phyloP scores from a whole-genome alignment of 2,113 vertebrate species.

The Scalopus aquaticus region DNA sequence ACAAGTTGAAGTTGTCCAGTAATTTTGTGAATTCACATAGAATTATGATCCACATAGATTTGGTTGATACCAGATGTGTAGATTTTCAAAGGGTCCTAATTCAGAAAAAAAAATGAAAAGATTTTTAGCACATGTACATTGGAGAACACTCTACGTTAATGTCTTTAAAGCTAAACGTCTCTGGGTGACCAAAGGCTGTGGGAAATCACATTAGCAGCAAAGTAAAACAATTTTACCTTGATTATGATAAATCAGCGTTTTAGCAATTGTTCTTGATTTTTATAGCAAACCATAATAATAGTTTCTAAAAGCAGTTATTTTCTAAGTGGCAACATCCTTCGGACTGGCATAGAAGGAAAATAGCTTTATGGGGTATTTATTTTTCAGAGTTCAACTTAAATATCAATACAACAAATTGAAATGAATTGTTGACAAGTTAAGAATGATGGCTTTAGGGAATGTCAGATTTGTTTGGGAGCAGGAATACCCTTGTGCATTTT shows the following conservation, averaged over 20 bases:
- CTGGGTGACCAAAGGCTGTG: slow-evolving; percentile 41
- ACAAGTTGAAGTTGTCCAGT: slow-evolving; percentile 53
- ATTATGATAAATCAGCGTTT: slow-evolving; percentile 52
- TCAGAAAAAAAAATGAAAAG: slow-evolving; percentile 5
- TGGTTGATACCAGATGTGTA: slow-evolving; percentile 45
- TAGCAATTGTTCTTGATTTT: slow-evolving; percentile 60
- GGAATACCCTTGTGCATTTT: slow-evolving; percentile 61
- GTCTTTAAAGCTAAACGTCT: slow-evolving; percentile 37
- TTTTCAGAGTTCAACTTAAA: slow-evolving; percentile 72
- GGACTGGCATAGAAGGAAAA: background rate
- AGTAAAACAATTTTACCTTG: background rate
- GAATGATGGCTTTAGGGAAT: slow-evolving; percentile 47
- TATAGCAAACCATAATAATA: slow-evolving; percentile 38
- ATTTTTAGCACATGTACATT: slow-evolving; percentile 51
- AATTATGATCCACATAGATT: slow-evolving; percentile 59
- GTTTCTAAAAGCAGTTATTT: slow-evolving; percentile 59
- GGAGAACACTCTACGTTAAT: background rate
- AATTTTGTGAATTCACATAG: slow-evolving; percentile 39
- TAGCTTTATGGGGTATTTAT: slow-evolving; percentile 10
- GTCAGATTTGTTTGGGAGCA: slow-evolving; percentile 66
- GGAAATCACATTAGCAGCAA: slow-evolving; percentile 43
- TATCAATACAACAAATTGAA: slow-evolving; percentile 75
- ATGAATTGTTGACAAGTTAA: slow-evolving; percentile 66
- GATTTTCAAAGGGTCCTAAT: slow-evolving; percentile 36
- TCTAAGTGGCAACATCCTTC: slow-evolving; percentile 62